Evolutionary conservation across 1,140 invertebrate species (phyloP).

Genomic region (Parasteatoda tepidariorum): DNA sequence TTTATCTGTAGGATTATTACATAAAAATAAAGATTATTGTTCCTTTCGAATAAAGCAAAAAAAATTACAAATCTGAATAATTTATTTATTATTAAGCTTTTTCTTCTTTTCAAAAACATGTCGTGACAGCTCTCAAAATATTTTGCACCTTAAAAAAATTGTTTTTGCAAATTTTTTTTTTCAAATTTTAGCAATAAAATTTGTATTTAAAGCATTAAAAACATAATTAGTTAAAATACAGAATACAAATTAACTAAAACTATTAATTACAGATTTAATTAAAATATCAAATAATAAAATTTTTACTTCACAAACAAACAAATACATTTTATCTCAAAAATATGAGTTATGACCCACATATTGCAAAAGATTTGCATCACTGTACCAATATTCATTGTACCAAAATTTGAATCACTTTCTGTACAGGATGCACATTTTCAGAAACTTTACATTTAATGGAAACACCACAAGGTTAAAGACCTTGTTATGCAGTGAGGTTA

Average conservation of each 20-base stretch:
- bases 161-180: too few species aligned
- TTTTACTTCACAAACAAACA: too few species aligned
- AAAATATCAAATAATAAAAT: background rate
- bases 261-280: background rate
- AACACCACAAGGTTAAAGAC: background rate
- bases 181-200: too few species aligned
- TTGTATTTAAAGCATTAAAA: background rate
- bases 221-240: background rate
- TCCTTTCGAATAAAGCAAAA: background rate
- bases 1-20: background rate
- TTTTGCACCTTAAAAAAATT: background rate
- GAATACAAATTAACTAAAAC: background rate
- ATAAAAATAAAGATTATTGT: background rate
- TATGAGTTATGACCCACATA: too few species aligned
- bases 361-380: too few species aligned
- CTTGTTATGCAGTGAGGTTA: constrained; percentile 44
- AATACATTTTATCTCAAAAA: too few species aligned
- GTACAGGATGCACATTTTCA: too few species aligned
- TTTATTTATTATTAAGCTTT: background rate
- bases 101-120: background rate
- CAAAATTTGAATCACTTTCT: too few species aligned
- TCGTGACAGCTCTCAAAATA: background rate
- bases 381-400: too few species aligned
- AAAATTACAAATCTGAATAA: background rate
- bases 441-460: background rate